Base-by-base conservation (phyloP, 1,140 invertebrate species). In the Ceratosolen fusciceps region DNA sequence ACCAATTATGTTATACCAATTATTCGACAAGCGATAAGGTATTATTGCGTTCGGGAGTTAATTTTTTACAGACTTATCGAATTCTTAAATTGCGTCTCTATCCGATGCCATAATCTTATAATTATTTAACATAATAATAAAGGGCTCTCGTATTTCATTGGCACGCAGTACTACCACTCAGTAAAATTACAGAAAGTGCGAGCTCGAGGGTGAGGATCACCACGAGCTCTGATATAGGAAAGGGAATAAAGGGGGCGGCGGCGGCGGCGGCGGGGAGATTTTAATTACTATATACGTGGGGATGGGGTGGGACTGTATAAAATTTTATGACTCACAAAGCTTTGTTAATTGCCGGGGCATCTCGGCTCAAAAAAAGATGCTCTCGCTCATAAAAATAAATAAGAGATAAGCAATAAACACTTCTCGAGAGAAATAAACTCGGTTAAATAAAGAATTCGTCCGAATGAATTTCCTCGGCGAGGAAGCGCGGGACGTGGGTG, bases 301-400 rank as follows among this genome's bases (percentile, higher is more conserved):
- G 16, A 34, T 2, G 60, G 14, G 3, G 21, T 62, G 12, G n/a
- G 16, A 34, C n/a, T 10, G 60, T 65, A 65, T n/a, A 65, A 37
- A n/a, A 24, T 65, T 65, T 37, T 65, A 37, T 65, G 60, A 34
- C 16, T 37, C 60, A 65, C 60, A 37, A 62, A 62, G 60, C 29
- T 62, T 62, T 34, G 60, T 62, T 62, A 62, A 62, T 56, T 34
- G 60, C 8, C 8, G 4, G 34, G 34, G 60, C 34, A 62, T 34
- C 12, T 34, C 16, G 3, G 60, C 14, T 14, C 12, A 60, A n/a
- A 65, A 37, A 65, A 37, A 65, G 29, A n/a, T 8, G 5, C 2
- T 34, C 4, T 4, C 24, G 5, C 31, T 54, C 49, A n/a, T 70
- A 47, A 70, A 70, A 70, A 21, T 47, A 70, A 70, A 49, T 49